Base-by-base conservation (phyloP, 2,888 invertebrate genomes). In the Clivina fossor region DNA sequence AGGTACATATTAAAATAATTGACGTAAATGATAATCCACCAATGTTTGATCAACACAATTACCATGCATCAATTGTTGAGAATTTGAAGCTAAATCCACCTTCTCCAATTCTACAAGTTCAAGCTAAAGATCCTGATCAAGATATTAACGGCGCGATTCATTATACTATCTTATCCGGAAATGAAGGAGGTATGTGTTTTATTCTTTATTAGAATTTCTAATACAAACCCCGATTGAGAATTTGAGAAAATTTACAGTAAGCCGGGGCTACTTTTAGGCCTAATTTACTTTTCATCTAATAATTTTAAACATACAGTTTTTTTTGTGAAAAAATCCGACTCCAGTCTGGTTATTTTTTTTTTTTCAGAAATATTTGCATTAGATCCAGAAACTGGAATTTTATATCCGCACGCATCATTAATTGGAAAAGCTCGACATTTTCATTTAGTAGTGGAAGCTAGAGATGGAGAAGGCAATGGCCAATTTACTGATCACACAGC, bases 11-110 rank as follows among this genome's bases (percentile, higher is more conserved):
- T 35, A 85, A 84, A 71, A 79, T 94, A 7, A 69, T 81, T 19
- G 94, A 95, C 70, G 82, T 89, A n/a, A 94, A 95, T 72, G 94
- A 95, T 72, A 92, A 94, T 73, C 75, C 85, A 0, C 95, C 95
- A 0, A 75, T 83, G 37, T 95, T 96, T 72, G 82, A 81, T 0
- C 86, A 88, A 63, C 81, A 82, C 40, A 81, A 81, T 5, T 94
- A 93, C 72, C 82, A 84, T 63, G 85, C 87, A 1, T 87, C 85
- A 0, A 88, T 94, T 9, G 88, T 90, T 0, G 93, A 94, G 71
- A 93, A 91, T 70, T 78, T 90, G 0, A 83, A 88, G 8, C 72
- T 90, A 13, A 83, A 85, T 68, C 90, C 93, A 0, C 90, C 91
- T 0, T 85, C 91, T 1, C 86, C 90, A 1, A 83, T 95, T 44